These are phyloP conservation scores for Sepiola atlantica DNA, from an alignment of 2,888 invertebrate genomes.

Conservation along the genomic window DNA sequence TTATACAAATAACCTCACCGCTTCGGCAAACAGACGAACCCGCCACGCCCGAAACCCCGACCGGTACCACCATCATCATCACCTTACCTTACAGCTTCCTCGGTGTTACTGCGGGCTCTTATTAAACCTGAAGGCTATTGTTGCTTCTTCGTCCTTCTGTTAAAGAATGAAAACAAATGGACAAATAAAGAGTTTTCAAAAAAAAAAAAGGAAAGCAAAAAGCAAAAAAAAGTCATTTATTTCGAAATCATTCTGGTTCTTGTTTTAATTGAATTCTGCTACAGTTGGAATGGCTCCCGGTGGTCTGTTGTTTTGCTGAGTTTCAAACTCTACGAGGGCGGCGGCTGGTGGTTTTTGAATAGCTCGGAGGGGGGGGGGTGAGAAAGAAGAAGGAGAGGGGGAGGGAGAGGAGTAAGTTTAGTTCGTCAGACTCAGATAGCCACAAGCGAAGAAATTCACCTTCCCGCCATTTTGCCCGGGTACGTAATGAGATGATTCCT, in stretches of 20 bases:
- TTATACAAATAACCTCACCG: neutral
- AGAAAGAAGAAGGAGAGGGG: too few species aligned
- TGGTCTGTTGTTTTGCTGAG: neutral
- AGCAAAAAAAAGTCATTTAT: neutral
- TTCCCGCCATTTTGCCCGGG: neutral
- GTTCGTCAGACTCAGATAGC: neutral
- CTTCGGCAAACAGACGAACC: neutral
- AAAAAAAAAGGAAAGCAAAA: too few species aligned
- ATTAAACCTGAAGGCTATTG: neutral
- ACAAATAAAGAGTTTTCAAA: neutral
- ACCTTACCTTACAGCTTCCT: neutral
- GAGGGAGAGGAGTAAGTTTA: too few species aligned
- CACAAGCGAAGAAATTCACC: neutral
- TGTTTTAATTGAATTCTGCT: neutral
- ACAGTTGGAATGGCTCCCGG: neutral
- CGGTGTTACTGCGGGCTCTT: neutral
- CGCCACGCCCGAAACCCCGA: too few species aligned
- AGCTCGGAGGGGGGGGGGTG: neutral
- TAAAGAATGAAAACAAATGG: constrained; percentile 32
- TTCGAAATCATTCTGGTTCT: constrained; percentile 18
- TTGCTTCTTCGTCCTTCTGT: neutral
- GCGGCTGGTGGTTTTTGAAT: neutral
- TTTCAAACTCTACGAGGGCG: neutral
- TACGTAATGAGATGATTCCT: neutral
- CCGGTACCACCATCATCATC: neutral